Conservation (phyloP, 2,113 vertebrate species). For the Balaeniceps rex region DNA sequence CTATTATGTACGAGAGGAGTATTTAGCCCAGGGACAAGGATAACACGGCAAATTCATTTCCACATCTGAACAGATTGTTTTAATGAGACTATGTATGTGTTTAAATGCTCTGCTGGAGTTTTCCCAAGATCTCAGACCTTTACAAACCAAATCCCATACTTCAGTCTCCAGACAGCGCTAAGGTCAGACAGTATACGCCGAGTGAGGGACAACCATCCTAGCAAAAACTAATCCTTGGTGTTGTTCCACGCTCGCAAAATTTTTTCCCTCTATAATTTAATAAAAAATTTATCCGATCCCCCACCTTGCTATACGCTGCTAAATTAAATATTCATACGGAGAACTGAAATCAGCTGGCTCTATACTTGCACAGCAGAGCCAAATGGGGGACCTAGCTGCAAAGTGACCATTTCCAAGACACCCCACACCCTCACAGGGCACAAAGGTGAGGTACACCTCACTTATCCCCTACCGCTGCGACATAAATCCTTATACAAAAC, state of each 20-base stretch:
- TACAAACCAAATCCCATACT: not conserved
- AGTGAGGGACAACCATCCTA: not conserved
- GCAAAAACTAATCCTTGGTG: not conserved
- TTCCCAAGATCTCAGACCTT: not conserved
- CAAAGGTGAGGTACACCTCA: not conserved
- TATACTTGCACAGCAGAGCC: not conserved
- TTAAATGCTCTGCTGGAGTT: not conserved
- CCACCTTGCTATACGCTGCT: not conserved
- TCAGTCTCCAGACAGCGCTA: not conserved
- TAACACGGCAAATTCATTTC: not conserved
- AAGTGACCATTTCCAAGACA: not conserved
- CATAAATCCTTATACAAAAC: not conserved
- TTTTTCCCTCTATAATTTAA: not conserved
- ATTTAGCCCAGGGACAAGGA: not conserved
- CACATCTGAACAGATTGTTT: not conserved
- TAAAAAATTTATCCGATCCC: no score
- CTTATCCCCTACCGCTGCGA: not conserved
- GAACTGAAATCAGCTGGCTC: not conserved
- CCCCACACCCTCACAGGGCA: rapidly evolving
- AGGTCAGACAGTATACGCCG: not conserved
- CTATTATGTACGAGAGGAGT: not conserved
- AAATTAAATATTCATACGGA: not conserved
- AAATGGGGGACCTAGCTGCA: not conserved
- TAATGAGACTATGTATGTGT: not conserved
- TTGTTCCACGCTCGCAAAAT: not conserved